Conservation (phyloP, 64 coral and sea anemone species). For the Montipora cactus region DNA sequence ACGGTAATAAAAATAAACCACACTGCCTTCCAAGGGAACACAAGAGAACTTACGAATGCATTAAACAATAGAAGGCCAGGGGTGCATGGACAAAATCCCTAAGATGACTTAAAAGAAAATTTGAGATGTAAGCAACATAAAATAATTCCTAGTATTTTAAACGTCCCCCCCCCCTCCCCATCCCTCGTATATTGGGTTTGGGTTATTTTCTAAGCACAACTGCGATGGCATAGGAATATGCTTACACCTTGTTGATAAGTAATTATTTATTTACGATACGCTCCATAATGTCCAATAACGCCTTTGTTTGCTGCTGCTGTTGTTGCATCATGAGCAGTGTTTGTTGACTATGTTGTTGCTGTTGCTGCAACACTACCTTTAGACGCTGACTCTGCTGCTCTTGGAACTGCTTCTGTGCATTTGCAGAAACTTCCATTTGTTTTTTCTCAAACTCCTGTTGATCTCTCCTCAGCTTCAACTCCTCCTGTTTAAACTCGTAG, state of each 20-base stretch:
- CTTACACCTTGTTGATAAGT: conserved; percentile 41
- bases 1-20: conserved; percentile 21
- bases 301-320: conserved; percentile 43
- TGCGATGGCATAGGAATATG: conserved; percentile 4
- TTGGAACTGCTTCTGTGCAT: conserved; percentile 62
- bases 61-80: conserved; percentile 50
- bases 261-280: conserved; percentile 61
- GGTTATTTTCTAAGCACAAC: conserved; percentile 48
- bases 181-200: conserved; percentile 40
- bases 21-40: conserved; percentile 41
- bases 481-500: conserved; percentile 64
- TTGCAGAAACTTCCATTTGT: conserved; percentile 55
- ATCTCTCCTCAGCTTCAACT: conserved; percentile 59
- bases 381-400: conserved; percentile 66
- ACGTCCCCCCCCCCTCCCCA: not conserved
- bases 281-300: conserved; percentile 26
- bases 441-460: conserved; percentile 44
- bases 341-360: conserved; percentile 47
- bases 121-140: conserved; percentile 23
- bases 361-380: conserved; percentile 45
- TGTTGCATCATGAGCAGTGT: conserved; percentile 45
- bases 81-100: conserved; percentile 41
- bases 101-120: conserved; percentile 50
- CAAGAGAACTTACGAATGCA: conserved; percentile 41
- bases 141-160: conserved; percentile 21